Evolutionary conservation across 2,888 invertebrate genomes (phyloP).

Genomic region (Podabrus alpinus): DNA sequence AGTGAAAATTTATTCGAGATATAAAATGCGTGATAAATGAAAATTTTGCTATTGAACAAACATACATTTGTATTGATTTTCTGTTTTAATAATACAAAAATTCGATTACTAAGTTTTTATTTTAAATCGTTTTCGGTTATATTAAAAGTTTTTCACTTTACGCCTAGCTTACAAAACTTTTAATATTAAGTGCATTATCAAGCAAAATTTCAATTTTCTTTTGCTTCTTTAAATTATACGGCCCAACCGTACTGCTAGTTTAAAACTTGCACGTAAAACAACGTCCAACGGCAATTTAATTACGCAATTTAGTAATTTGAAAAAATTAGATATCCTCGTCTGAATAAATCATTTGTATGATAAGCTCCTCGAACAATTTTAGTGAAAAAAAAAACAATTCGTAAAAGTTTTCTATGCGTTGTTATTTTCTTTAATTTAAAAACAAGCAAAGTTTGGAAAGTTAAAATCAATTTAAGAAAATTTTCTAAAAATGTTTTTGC

Average conservation of each 20-base stretch:
- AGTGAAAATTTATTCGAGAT: neutral
- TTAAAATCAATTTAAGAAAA: neutral
- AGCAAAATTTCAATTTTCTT: constrained; percentile 5
- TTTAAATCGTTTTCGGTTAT: constrained; percentile 8
- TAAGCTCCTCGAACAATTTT: neutral
- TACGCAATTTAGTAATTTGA: neutral
- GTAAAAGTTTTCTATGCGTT: neutral
- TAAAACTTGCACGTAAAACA: neutral
- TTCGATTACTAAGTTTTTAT: constrained; percentile 9
- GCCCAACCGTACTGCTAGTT: neutral
- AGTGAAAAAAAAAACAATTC: neutral
- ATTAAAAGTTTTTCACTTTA: constrained; percentile 16
- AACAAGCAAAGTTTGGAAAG: neutral
- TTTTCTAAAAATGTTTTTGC: neutral
- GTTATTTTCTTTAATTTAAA: neutral
- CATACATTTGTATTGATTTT: neutral
- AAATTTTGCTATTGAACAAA: neutral
- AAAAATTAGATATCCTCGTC: neutral
- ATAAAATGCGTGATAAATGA: neutral
- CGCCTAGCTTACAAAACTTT: constrained; percentile 15
- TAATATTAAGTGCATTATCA: constrained; percentile 17
- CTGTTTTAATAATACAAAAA: constrained; percentile 4
- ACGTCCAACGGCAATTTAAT: neutral
- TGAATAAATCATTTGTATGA: neutral
- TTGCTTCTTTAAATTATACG: constrained; percentile 2